Evolutionary conservation across 2,113 vertebrate genomes (phyloP).

Genomic region (Dunckerocampus dactyliophorus): DNA sequence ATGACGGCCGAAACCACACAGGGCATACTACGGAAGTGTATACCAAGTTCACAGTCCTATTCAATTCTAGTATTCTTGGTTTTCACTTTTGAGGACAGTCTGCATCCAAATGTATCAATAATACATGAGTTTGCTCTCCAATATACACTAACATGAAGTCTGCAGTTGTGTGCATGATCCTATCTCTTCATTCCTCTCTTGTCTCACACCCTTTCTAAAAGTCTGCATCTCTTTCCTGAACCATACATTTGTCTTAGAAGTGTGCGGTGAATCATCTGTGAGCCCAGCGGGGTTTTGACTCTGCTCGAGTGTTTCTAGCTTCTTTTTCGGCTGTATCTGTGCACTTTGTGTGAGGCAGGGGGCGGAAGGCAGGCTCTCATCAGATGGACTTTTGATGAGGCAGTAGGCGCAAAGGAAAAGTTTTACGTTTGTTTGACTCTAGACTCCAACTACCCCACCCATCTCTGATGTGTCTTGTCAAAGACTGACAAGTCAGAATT

Average conservation of each 20-base stretch:
- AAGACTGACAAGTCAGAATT: too few species aligned
- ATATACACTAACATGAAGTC: conserved; percentile 57
- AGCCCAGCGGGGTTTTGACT: conserved; percentile 28
- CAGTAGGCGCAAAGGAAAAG: conserved; percentile 11
- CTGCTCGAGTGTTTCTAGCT: conserved; percentile 16
- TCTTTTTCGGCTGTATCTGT: conserved; percentile 20
- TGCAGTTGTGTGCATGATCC: conserved; percentile 21
- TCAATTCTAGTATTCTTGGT: too few species aligned
- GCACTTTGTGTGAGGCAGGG: conserved; percentile 15
- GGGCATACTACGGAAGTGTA: too few species aligned
- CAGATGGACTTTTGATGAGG: conserved; percentile 44
- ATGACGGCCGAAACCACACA: too few species aligned
- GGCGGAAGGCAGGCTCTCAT: conserved; percentile 14
- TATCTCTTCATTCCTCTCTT: conserved; percentile 19
- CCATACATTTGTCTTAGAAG: conserved; percentile 11
- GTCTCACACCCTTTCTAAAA: conserved; percentile 19
- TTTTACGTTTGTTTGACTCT: conserved; percentile 14
- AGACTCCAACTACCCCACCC: too few species aligned
- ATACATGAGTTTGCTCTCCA: conserved; percentile 47
- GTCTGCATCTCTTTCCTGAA: conserved; percentile 26
- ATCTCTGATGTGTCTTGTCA: too few species aligned
- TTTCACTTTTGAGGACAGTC: conserved; percentile 17
- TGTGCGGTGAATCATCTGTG: conserved; percentile 40
- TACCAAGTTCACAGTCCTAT: too few species aligned
- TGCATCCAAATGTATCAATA: conserved; percentile 46